A percentile compares a stretch with the other conserved stretches of the same genome.
Conservation (phyloP, 2,797 vertebrate genomes). For the Columba guinea region DNA sequence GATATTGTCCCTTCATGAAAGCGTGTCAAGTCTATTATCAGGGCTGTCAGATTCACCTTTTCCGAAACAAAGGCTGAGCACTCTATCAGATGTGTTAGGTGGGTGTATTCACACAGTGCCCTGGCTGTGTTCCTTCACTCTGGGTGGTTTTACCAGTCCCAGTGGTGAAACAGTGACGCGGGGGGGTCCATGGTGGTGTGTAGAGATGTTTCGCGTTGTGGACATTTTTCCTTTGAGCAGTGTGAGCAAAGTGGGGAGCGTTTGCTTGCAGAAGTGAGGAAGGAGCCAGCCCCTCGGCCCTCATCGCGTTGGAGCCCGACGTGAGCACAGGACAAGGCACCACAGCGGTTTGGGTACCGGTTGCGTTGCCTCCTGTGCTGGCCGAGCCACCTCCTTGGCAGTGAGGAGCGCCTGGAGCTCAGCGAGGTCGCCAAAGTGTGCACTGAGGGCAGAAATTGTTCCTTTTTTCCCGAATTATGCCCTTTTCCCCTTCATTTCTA, state of each 20-base stretch:
- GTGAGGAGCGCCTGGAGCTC: fast-evolving
- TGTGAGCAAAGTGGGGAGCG: background rate
- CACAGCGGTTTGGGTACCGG: background rate
- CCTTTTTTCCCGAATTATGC: background rate
- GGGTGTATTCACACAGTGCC: fast-evolving
- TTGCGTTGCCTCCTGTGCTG: fast-evolving
- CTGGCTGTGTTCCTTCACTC: background rate
- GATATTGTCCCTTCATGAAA: background rate
- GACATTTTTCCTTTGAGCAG: background rate
- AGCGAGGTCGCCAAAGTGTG: background rate
- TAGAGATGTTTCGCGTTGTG: background rate
- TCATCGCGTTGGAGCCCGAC: too few species aligned
- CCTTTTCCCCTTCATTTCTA: background rate
- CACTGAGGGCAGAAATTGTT: background rate
- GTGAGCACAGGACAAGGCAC: fast-evolving
- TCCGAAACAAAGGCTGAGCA: background rate
- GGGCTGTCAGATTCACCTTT: background rate
- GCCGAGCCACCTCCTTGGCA: fast-evolving
- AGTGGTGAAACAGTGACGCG: fast-evolving
- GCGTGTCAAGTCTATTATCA: background rate
- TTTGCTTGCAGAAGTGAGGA: background rate
- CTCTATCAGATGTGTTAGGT: fast-evolving
- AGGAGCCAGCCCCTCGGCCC: background rate
- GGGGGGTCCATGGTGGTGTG: background rate
- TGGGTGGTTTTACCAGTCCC: background rate